Base-by-base conservation (phyloP, 2,113 vertebrate species). In the Dicerorhinus sumatrensis region DNA sequence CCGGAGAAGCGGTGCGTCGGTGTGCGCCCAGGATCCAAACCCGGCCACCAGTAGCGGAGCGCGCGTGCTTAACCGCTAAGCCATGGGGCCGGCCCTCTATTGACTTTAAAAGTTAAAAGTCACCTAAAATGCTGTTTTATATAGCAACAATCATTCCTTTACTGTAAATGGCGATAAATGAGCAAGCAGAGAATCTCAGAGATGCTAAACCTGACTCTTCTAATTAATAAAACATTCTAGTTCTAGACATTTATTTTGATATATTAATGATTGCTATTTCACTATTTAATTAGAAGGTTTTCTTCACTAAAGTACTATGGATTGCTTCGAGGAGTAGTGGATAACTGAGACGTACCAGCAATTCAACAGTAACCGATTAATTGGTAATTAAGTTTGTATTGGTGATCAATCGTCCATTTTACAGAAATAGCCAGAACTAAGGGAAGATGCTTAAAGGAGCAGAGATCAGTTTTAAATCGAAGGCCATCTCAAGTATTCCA, bases 301-400 rank as follows among this genome's bases (percentile, higher is more conserved):
- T 97, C 92, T 95, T 97, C 46, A 95, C 97, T 72, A 92, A 98
- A 97, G 94, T 93, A 96, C 72, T 98, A 95, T 92, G 97, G 92
- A 82, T 96, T 98, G 67, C 89, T 97, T 92, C 94, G 97, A 96
- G 23, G 72, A 98, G 72, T 89, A 98, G 88, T 97, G 94, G 97
- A 98, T 93, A 98, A 97, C 80, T 75, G 94, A 97, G 63, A 89
- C 94, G 85, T 93, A 86, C 92, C 96, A 95, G 98, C 58, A 97
- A 97, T 98, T 98, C 98, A 98, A 98, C 96, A 98, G 97, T 94
- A 98, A 98, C 98, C 58, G 89, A 97, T 98, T 98, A 98, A 98
- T 89, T 97, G 98, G 94, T 97, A 98, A 99, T 98, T 98, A 69
- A 77, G 86, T 99, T 99, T 98, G 97, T 88, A 98, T 95, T 96